A percentile compares a stretch with the other conserved stretches of the same genome.
Evolutionary conservation across 2,113 vertebrate species (phyloP).

Genomic region (Prionailurus bengalensis): DNA sequence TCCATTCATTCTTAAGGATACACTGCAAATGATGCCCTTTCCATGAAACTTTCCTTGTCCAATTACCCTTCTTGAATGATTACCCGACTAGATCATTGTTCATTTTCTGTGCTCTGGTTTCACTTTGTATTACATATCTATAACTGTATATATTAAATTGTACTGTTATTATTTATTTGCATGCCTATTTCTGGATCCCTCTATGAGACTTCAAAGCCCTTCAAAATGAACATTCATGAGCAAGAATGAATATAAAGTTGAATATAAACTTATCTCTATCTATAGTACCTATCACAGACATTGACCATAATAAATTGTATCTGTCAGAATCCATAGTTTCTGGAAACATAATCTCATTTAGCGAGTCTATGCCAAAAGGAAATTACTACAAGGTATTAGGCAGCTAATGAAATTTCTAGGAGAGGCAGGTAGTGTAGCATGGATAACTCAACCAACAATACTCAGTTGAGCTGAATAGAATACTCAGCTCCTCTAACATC

Average conservation of each 20-base stretch:
- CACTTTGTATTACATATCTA: neutral
- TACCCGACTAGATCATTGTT: neutral
- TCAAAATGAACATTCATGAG: neutral
- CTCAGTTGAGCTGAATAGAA: neutral
- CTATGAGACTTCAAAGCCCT: neutral
- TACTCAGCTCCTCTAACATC: neutral
- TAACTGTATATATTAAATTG: neutral
- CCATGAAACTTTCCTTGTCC: neutral
- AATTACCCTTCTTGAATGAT: neutral
- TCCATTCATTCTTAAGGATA: neutral
- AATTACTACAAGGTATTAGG: neutral
- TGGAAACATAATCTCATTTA: neutral
- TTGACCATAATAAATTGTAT: neutral
- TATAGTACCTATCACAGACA: neutral
- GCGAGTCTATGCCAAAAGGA: neutral
- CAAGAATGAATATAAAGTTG: neutral
- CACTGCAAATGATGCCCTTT: neutral
- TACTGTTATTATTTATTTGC: neutral
- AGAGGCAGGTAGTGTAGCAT: neutral
- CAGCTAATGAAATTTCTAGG: neutral
- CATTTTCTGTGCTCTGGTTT: neutral
- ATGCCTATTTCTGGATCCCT: neutral
- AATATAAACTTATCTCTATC: neutral
- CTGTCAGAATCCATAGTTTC: neutral
- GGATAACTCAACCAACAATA: neutral